These are phyloP conservation scores for Caprella mutica DNA, from an alignment of 2,888 invertebrate genomes.

Conservation along the genomic window DNA sequence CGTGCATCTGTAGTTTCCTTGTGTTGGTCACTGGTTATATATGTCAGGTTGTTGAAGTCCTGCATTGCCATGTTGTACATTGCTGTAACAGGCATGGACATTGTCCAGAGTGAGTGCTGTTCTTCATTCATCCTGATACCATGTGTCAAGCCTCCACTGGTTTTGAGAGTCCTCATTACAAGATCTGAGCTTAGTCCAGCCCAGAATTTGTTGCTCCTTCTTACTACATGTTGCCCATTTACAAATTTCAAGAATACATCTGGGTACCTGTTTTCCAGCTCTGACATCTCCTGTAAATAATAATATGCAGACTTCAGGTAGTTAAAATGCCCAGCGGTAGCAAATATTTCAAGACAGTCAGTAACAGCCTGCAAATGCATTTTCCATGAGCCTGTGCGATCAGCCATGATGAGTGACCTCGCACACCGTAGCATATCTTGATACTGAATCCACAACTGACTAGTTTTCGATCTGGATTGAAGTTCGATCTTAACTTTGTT, in stretches of 20 bases:
- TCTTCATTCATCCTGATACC: conserved; percentile 11
- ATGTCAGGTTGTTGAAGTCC: conserved; percentile 13
- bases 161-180: conserved; percentile 17
- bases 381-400: conserved; percentile 13
- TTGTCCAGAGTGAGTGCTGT: conserved; percentile 18
- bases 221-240: conserved; percentile 6
- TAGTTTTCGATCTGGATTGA: not conserved
- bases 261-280: conserved; percentile 11
- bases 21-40: conserved; percentile 19
- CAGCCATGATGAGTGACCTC: conserved; percentile 3
- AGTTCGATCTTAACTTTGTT: not conserved
- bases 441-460: not conserved
- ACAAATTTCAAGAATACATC: conserved; percentile 14
- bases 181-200: conserved; percentile 15
- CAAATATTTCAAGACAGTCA: conserved; percentile 17
- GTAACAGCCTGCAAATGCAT: conserved; percentile 14
- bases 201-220: conserved; percentile 8
- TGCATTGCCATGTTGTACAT: conserved; percentile 17
- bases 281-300: conserved; percentile 14
- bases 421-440: not conserved
- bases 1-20: conserved; percentile 14
- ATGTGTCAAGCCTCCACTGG: conserved; percentile 8
- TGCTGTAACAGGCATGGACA: conserved; percentile 15
- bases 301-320: conserved; percentile 19
- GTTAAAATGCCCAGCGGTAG: conserved; percentile 21